Evolutionary conservation across 2,113 vertebrate genomes (phyloP).

Genomic region (Pseudorasbora parva): DNA sequence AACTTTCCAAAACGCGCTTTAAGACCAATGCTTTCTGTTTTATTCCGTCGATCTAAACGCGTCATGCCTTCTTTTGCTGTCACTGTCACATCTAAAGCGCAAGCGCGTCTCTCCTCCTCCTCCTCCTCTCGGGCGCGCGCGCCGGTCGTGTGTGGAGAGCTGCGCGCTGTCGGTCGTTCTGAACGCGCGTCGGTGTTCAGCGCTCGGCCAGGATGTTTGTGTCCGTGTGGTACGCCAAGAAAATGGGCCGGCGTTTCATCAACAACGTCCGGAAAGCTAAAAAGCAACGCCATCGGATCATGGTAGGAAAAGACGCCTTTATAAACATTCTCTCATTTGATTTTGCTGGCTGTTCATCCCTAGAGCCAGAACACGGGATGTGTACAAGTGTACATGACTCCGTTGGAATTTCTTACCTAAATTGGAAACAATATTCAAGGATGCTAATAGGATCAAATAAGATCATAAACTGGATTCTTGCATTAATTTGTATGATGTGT

Average conservation of each 20-base stretch:
- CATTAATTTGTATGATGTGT: neutral
- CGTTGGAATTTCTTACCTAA: neutral
- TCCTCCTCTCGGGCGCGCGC: slow-evolving; percentile 61
- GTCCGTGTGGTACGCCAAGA: slow-evolving; percentile 81
- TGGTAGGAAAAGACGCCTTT: slow-evolving; percentile 63
- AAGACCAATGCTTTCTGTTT: neutral
- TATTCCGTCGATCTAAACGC: neutral
- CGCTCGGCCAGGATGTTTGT: slow-evolving; percentile 72
- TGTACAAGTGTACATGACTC: neutral
- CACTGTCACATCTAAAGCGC: neutral
- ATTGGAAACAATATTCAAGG: neutral
- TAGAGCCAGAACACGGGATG: neutral
- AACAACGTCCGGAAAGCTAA: slow-evolving; percentile 76
- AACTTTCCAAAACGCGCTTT: neutral
- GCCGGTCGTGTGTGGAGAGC: neutral
- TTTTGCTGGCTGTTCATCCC: neutral
- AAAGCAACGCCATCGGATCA: slow-evolving; percentile 67
- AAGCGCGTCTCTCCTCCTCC: neutral
- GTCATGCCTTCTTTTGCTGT: neutral
- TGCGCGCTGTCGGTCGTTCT: slow-evolving; percentile 1
- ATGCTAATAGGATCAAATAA: neutral
- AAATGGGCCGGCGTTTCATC: slow-evolving; percentile 76
- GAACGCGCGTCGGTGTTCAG: slow-evolving; percentile 9
- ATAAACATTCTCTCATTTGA: neutral
- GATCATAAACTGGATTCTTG: neutral